Evolutionary conservation across 2,888 invertebrate genomes (phyloP).

Genomic region (Bombylius discolor): DNA sequence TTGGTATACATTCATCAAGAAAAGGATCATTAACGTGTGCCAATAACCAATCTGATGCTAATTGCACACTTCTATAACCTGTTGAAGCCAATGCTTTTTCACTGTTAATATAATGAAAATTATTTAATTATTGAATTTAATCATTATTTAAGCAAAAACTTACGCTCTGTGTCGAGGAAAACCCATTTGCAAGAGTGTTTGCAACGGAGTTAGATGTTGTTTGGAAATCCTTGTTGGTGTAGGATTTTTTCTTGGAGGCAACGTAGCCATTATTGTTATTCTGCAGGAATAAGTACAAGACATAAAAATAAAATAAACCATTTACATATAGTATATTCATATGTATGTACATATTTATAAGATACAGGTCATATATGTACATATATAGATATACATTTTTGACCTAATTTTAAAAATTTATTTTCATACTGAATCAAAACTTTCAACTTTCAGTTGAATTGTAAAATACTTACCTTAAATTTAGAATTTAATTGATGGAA

Average conservation of each 20-base stretch:
- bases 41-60: slow-evolving; percentile 82
- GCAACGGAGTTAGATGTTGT: slow-evolving; percentile 61
- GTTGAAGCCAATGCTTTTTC: slow-evolving; percentile 84
- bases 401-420: too few species aligned
- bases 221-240: slow-evolving; percentile 58
- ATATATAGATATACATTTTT: too few species aligned
- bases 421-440: too few species aligned
- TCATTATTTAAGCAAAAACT: slow-evolving; percentile 34
- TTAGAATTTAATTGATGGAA: too few species aligned
- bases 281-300: too few species aligned
- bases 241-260: slow-evolving; percentile 65
- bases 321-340: too few species aligned
- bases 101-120: slow-evolving; percentile 37
- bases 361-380: too few species aligned
- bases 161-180: slow-evolving; percentile 81
- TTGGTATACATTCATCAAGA: slow-evolving; percentile 59
- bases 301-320: too few species aligned
- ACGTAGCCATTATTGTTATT: slow-evolving; percentile 48
- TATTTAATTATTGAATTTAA: too few species aligned
- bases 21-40: slow-evolving; percentile 78
- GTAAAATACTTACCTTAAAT: too few species aligned
- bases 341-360: too few species aligned
- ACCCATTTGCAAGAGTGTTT: slow-evolving; percentile 77
- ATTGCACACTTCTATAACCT: slow-evolving; percentile 73
- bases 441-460: too few species aligned